Percentiles rank a stretch among this genome's conserved stretches.
phyloP scores from a whole-genome alignment of 2,113 vertebrate species.

The Sterrhoptilus dennistouni region DNA sequence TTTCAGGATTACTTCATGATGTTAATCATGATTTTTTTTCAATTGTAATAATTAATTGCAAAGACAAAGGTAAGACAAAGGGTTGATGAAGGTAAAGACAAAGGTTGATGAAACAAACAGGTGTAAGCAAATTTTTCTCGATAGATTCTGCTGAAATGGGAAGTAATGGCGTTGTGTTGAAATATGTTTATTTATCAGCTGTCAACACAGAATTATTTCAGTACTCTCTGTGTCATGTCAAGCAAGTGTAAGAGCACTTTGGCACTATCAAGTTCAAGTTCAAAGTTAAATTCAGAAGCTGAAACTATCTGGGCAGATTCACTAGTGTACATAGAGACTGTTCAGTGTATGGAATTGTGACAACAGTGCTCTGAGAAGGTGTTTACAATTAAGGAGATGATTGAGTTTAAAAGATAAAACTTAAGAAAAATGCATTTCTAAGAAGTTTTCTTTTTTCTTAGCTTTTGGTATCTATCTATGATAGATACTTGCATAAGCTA shows the following conservation, averaged over 20 bases:
- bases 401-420: neutral
- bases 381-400: neutral
- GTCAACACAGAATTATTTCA: neutral
- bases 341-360: neutral
- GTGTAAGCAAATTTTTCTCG: neutral
- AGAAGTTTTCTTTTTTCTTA: neutral
- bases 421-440: neutral
- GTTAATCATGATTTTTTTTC: neutral
- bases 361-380: neutral
- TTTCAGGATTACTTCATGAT: neutral
- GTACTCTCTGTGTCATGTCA: neutral
- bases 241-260: neutral
- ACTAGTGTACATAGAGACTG: neutral
- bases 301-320: neutral
- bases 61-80: neutral
- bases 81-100: neutral
- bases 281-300: neutral
- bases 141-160: neutral
- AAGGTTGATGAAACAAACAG: neutral
- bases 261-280: neutral
- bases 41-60: neutral
- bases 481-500: neutral
- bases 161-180: neutral
- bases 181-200: neutral
- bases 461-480: neutral